Conservation (phyloP, 2,113 vertebrate species). For the Trogon surrucura region DNA sequence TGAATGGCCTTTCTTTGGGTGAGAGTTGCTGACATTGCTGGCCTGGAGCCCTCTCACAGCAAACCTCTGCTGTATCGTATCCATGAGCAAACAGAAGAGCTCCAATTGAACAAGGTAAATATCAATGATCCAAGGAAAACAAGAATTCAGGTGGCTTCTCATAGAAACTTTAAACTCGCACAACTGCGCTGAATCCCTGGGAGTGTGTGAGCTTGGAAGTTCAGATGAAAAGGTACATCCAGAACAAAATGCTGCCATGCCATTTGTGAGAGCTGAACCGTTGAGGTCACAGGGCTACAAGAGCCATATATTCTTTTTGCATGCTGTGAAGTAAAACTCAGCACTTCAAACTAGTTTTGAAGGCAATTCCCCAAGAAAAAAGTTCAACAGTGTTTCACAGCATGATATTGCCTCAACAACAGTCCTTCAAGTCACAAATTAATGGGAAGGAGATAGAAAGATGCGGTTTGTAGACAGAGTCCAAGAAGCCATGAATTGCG, state of each 20-base stretch:
- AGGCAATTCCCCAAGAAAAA: background rate
- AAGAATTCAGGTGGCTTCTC: background rate
- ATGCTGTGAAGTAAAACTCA: background rate
- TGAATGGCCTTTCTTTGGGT: background rate
- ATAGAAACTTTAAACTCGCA: background rate
- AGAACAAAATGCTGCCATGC: background rate
- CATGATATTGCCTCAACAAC: background rate
- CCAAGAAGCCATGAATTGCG: background rate
- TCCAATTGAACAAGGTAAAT: background rate
- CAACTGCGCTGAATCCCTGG: background rate
- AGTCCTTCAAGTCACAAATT: background rate
- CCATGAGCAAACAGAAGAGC: background rate
- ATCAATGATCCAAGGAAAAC: background rate
- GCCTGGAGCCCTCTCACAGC: background rate
- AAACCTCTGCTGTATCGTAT: background rate
- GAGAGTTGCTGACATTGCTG: background rate
- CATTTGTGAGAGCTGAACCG: background rate
- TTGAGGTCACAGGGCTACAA: background rate
- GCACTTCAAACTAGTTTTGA: background rate
- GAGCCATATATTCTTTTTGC: background rate
- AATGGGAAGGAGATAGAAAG: background rate
- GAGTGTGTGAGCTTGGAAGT: accelerated
- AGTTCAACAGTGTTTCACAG: background rate
- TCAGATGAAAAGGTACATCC: background rate
- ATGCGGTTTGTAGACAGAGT: background rate